Conservation (phyloP, 2,113 vertebrate genomes). For the Python bivittatus region DNA sequence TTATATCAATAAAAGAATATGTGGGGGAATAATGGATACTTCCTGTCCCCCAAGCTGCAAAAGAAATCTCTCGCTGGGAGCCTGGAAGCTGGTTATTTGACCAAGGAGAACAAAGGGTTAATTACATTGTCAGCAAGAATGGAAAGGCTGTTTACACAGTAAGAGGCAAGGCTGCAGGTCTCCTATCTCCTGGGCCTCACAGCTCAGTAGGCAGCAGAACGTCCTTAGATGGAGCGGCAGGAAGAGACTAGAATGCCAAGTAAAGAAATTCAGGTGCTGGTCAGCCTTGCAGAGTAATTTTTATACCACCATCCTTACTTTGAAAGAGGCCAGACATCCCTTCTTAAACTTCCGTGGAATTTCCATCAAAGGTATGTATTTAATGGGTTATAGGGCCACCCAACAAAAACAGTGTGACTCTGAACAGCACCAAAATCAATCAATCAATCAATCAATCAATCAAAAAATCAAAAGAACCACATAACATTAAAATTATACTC, state of each 20-base stretch:
- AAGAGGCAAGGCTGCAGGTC: not conserved
- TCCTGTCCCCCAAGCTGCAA: no score
- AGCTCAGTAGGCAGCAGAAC: not conserved
- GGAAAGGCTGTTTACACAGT: not conserved
- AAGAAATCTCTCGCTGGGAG: no score
- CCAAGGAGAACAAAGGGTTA: not conserved
- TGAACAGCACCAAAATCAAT: no score
- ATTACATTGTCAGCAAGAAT: not conserved
- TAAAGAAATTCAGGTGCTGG: not conserved
- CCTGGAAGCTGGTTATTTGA: not conserved
- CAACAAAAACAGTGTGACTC: not conserved
- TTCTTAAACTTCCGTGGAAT: not conserved
- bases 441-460: no score
- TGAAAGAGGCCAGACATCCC: not conserved
- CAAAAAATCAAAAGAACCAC: not conserved
- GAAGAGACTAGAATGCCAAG: not conserved
- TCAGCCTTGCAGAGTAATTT: not conserved
- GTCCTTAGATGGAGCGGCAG: not conserved
- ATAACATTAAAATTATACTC: not conserved
- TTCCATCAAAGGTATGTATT: not conserved
- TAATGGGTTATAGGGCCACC: not conserved
- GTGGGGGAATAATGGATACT: no score
- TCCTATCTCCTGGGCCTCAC: not conserved
- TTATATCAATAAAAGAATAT: no score
- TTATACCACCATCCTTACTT: not conserved